Conservation (phyloP, 2,888 invertebrate species). For the Hirtodrosophila histrioides region DNA sequence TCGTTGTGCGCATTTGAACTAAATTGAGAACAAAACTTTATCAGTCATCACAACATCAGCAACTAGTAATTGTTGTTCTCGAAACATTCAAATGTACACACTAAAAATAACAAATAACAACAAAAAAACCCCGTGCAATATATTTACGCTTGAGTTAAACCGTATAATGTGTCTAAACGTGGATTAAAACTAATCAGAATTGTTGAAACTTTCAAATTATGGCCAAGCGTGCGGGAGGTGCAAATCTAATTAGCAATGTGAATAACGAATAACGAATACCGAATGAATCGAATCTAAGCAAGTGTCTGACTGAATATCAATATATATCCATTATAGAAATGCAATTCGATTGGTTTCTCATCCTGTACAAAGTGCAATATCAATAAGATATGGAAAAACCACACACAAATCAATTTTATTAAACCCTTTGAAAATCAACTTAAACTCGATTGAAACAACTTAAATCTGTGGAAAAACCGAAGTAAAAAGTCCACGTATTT, state of each 20-base stretch:
- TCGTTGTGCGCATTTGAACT: constrained; percentile 13
- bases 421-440: too few species aligned
- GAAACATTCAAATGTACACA: constrained; percentile 9
- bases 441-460: too few species aligned
- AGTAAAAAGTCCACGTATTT: too few species aligned
- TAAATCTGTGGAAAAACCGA: too few species aligned
- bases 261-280: constrained; percentile 1
- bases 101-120: too few species aligned
- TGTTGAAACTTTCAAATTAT: constrained; percentile 11
- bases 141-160: constrained; percentile 34
- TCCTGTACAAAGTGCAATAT: too few species aligned
- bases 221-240: constrained; percentile 20
- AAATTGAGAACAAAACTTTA: constrained; percentile 38
- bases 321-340: too few species aligned
- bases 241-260: constrained; percentile 37
- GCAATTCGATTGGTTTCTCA: too few species aligned
- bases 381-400: too few species aligned
- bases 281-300: not conserved
- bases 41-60: constrained; percentile 40
- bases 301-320: too few species aligned
- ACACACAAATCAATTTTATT: too few species aligned
- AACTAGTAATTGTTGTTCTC: constrained; percentile 29
- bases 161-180: constrained; percentile 9
- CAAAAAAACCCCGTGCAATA: constrained; percentile 40
- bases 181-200: constrained; percentile 10